Conservation (phyloP, 2,797 vertebrate genomes). For the Crax fasciolata region DNA sequence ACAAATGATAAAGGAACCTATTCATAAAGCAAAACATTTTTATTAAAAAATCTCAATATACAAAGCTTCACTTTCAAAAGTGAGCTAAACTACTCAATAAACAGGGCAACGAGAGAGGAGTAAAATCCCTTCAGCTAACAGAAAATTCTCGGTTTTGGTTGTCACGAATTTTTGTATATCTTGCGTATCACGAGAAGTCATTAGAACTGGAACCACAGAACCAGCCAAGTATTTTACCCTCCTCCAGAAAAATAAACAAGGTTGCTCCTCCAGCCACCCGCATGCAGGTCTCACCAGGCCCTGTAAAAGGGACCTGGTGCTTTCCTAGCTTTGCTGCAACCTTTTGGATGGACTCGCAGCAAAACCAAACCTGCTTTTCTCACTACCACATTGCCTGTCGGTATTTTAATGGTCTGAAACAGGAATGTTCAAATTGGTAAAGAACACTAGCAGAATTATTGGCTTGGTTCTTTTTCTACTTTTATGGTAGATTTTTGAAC, state of each 20-base stretch:
- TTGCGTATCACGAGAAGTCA: neutral
- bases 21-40: constrained; percentile 23
- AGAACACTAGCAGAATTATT: neutral
- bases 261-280: neutral
- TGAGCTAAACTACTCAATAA: constrained; percentile 12
- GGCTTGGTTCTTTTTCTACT: neutral
- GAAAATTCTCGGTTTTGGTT: neutral
- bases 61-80: constrained; percentile 9
- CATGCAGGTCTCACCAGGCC: neutral
- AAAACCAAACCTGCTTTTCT: neutral
- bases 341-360: neutral
- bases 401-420: neutral
- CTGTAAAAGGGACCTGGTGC: neutral
- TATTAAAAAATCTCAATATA: neutral
- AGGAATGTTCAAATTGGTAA: fast-evolving
- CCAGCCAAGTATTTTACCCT: neutral
- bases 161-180: neutral
- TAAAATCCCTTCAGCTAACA: neutral
- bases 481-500: neutral
- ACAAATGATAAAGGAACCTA: constrained; percentile 23
- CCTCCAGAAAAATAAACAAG: neutral
- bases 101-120: neutral
- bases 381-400: neutral
- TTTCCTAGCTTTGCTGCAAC: neutral
- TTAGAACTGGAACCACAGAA: neutral